These are phyloP conservation scores for Saccostrea glomerata DNA, from an alignment of 1,140 invertebrate genomes.

Conservation along the genomic window DNA sequence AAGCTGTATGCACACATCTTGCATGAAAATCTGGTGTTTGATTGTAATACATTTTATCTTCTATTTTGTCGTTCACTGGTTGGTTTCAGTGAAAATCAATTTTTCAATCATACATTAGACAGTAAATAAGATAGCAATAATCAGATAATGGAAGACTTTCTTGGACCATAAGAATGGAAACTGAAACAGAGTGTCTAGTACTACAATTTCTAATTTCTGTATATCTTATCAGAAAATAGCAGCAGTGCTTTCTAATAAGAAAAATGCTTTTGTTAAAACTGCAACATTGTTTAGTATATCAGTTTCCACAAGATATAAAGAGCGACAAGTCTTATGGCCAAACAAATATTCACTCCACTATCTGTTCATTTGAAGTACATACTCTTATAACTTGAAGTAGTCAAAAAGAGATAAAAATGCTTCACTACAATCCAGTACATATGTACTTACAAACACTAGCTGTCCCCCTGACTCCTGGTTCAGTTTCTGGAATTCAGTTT, in stretches of 20 bases:
- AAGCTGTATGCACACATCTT: not conserved
- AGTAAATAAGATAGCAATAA: no score
- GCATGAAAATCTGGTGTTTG: no score
- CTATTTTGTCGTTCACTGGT: no score
- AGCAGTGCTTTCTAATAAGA: not conserved
- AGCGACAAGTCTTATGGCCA: not conserved
- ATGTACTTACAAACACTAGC: slow-evolving; percentile 71
- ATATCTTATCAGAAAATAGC: not conserved
- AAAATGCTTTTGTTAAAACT: not conserved
- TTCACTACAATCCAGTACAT: not conserved
- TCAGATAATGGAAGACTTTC: no score
- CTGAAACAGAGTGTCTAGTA: no score
- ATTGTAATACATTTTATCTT: no score
- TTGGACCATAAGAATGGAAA: no score
- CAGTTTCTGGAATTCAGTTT: slow-evolving; percentile 66
- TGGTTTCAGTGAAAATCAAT: no score
- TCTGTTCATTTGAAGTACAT: not conserved
- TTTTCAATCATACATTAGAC: no score
- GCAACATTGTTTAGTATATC: not conserved
- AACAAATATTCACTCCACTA: not conserved
- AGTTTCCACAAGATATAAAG: not conserved
- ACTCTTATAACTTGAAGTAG: not conserved
- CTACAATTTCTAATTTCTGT: no score
- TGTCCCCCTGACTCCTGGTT: slow-evolving; percentile 63
- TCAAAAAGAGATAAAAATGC: not conserved